A percentile compares a stretch with the other conserved stretches of the same genome.
Conservation (phyloP, 2,113 vertebrate genomes). For the Brachionichthys hirsutus region DNA sequence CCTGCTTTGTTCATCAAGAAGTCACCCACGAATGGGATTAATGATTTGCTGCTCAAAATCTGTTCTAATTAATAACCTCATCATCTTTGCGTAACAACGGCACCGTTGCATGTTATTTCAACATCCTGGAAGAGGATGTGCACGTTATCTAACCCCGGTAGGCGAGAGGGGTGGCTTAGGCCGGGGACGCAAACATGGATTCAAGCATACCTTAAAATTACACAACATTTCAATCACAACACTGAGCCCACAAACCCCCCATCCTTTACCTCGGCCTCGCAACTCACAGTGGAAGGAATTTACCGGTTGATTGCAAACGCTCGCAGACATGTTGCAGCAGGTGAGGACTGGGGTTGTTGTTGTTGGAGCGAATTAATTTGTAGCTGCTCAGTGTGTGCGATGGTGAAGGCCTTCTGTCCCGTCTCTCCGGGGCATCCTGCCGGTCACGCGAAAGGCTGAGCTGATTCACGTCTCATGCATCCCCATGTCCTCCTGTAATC, state of each 20-base stretch:
- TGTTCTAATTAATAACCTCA: conserved; percentile 29
- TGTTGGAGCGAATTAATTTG: conserved; percentile 68
- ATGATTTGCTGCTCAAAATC: neutral
- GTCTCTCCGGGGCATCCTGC: conserved; percentile 8
- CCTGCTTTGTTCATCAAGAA: neutral
- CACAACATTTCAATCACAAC: conserved; percentile 54
- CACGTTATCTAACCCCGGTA: conserved; percentile 25
- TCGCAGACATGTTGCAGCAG: conserved; percentile 69
- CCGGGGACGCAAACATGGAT: conserved; percentile 45
- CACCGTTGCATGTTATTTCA: conserved; percentile 55
- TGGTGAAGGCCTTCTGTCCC: conserved; percentile 15
- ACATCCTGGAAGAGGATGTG: conserved; percentile 25
- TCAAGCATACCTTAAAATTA: conserved; percentile 62
- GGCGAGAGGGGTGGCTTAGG: too few species aligned
- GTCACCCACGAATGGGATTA: conserved; percentile 16
- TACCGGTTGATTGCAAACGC: conserved; percentile 43
- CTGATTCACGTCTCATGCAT: conserved; percentile 32
- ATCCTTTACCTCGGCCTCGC: conserved; percentile 26
- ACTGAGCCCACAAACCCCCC: conserved; percentile 28
- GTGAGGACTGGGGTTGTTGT: conserved; percentile 62
- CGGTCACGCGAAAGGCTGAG: conserved; percentile 24
- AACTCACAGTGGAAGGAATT: conserved; percentile 68
- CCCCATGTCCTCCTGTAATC: conserved; percentile 24
- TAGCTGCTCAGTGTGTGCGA: conserved; percentile 42
- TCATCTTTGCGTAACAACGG: conserved; percentile 36